Conservation (phyloP, 2,888 invertebrate species). For the Thalpophila matura region DNA sequence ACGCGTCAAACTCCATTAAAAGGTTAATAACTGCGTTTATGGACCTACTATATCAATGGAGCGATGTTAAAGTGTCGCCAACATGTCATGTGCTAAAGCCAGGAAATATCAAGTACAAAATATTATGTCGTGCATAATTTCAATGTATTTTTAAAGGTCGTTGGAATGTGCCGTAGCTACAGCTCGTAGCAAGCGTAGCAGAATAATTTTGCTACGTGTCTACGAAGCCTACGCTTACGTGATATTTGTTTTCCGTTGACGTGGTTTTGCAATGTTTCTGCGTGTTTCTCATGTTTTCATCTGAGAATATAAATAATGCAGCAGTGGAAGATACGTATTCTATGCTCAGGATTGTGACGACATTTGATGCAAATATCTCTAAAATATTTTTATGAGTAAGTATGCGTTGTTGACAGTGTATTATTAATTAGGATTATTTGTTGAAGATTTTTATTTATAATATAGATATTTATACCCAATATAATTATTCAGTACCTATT, state of each 20-base stretch:
- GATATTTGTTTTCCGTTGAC: conserved; percentile 24
- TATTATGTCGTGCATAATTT: conserved; percentile 34
- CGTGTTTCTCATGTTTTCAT: conserved; percentile 20
- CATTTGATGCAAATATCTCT: not conserved
- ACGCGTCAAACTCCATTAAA: conserved; percentile 44
- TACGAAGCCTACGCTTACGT: conserved; percentile 36
- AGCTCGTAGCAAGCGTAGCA: conserved; percentile 44
- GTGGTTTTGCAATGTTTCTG: conserved; percentile 15
- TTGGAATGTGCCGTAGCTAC: conserved; percentile 9
- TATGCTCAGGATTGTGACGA: not conserved
- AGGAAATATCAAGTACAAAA: conserved; percentile 40
- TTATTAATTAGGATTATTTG: no score
- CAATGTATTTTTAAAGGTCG: conserved; percentile 36
- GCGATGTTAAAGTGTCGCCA: conserved; percentile 31
- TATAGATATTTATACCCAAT: no score
- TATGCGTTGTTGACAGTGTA: not conserved
- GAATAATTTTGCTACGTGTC: conserved; percentile 46
- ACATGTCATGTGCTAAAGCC: conserved; percentile 22
- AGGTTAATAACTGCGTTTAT: conserved; percentile 49
- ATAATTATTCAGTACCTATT: no score
- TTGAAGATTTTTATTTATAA: no score
- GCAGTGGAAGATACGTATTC: not conserved
- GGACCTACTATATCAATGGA: conserved; percentile 35
- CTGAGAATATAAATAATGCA: conserved; percentile 11
- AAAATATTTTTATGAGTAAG: no score